Conservation (phyloP, 92 coral and sea anemone genomes). For the Paragorgia papillata region DNA sequence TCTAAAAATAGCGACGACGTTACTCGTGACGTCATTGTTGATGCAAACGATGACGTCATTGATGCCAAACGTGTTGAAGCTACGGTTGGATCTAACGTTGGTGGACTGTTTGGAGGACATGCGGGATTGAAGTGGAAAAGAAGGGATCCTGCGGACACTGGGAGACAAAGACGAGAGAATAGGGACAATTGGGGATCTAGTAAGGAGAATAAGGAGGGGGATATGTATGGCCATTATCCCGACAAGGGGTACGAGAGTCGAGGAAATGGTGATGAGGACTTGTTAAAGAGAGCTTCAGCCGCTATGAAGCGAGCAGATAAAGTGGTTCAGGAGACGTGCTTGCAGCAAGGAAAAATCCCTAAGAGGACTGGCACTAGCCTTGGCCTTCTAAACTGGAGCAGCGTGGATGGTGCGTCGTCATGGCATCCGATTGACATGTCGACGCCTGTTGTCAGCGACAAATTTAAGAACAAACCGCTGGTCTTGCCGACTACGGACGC, state of each 20-base stretch:
- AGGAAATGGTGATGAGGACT: background rate
- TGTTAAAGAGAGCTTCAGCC: constrained; percentile 25
- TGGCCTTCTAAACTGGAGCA: constrained; percentile 5
- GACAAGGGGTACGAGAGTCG: too few species aligned
- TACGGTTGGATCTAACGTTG: background rate
- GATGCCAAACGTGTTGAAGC: background rate
- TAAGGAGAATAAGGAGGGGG: background rate
- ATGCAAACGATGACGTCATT: constrained; percentile 5
- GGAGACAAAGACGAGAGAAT: background rate
- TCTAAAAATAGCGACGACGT: background rate
- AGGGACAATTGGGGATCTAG: constrained; percentile 9
- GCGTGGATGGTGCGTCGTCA: constrained; percentile 1
- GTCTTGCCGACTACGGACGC: background rate
- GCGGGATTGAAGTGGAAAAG: background rate
- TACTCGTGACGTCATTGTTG: background rate
- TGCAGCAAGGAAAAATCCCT: background rate
- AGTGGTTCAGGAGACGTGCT: constrained; percentile 31
- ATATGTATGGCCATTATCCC: background rate
- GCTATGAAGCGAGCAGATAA: constrained; percentile 35
- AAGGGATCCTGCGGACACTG: background rate
- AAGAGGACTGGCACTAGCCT: constrained; percentile 17
- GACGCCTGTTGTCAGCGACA: constrained; percentile 22
- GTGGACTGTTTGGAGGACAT: background rate
- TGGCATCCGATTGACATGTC: constrained; percentile 43
- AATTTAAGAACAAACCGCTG: background rate